These are phyloP conservation scores for Cheilosia grossa DNA, from an alignment of 2,888 invertebrate genomes.

Conservation along the genomic window DNA sequence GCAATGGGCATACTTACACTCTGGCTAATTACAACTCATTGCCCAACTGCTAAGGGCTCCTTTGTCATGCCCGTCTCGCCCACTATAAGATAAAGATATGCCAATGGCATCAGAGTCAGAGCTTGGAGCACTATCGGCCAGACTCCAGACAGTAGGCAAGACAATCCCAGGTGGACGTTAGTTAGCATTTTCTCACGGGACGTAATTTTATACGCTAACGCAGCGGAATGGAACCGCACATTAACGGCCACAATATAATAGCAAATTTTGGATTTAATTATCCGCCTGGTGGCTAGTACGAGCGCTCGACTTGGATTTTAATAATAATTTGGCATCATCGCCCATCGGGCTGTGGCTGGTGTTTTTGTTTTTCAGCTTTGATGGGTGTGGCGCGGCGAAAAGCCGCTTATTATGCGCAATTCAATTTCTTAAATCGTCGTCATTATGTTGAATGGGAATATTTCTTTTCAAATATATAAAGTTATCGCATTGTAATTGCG, in stretches of 20 bases:
- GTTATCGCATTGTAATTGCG: slow-evolving; percentile 37
- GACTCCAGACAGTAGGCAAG: background rate
- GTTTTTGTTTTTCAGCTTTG: background rate
- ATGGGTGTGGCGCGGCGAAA: slow-evolving; percentile 31
- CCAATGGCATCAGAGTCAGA: slow-evolving; percentile 5
- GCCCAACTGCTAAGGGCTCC: slow-evolving; percentile 10
- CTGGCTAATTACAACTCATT: slow-evolving; percentile 33
- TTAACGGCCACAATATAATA: slow-evolving; percentile 1
- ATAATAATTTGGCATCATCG: slow-evolving; percentile 45
- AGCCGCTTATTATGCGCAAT: slow-evolving; percentile 52
- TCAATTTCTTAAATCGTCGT: slow-evolving; percentile 51
- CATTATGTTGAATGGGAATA: slow-evolving; percentile 48
- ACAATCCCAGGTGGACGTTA: slow-evolving; percentile 41
- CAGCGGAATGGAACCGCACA: slow-evolving; percentile 3
- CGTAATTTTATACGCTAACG: slow-evolving; percentile 31
- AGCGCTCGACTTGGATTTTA: slow-evolving; percentile 32
- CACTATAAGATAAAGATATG: slow-evolving; percentile 20
- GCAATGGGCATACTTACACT: slow-evolving; percentile 34
- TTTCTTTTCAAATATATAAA: slow-evolving; percentile 26
- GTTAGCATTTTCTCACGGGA: slow-evolving; percentile 45
- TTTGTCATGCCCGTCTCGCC: background rate
- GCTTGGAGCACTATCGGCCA: background rate
- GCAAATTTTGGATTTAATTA: slow-evolving; percentile 32
- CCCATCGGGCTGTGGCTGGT: slow-evolving; percentile 1
- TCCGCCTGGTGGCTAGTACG: background rate